These are phyloP conservation scores for Vanessa atalanta DNA, from an alignment of 1,140 invertebrate genomes.

Conservation along the genomic window DNA sequence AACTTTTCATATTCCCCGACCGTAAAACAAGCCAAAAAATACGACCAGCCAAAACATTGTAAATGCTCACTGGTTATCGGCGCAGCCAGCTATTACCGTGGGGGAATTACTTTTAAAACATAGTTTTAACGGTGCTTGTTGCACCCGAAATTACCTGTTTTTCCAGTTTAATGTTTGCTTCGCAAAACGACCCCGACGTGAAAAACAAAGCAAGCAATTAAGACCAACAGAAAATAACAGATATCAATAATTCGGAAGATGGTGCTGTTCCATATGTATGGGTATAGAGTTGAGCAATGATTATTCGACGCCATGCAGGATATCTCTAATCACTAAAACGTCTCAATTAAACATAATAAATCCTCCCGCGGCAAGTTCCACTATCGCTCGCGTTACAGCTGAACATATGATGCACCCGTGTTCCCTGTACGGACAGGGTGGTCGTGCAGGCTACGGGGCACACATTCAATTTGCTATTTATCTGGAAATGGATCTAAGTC, in stretches of 20 bases:
- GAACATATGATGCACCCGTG: conserved; percentile 31
- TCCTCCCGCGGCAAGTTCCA: conserved; percentile 13
- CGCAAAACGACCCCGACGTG: conserved; percentile 36
- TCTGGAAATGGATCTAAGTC: conserved; percentile 80
- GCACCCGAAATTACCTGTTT: conserved; percentile 66
- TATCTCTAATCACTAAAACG: conserved; percentile 33
- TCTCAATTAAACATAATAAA: conserved; percentile 37
- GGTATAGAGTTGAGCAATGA: neutral
- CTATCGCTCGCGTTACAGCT: conserved; percentile 25
- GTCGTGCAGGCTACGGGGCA: conserved; percentile 48
- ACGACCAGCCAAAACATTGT: conserved; percentile 80
- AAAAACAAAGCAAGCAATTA: conserved; percentile 60
- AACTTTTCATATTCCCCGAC: conserved; percentile 80
- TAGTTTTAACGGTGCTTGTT: conserved; percentile 72
- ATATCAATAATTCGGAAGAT: conserved; percentile 39
- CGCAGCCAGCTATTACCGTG: conserved; percentile 54
- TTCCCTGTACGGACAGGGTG: conserved; percentile 38
- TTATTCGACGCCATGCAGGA: neutral
- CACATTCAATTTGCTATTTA: conserved; percentile 81
- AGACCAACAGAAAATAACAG: conserved; percentile 43
- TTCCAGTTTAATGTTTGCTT: conserved; percentile 50
- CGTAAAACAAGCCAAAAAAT: conserved; percentile 78
- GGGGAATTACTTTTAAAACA: conserved; percentile 76
- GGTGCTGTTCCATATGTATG: conserved; percentile 3
- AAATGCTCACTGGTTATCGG: conserved; percentile 74